phyloP scores from a whole-genome alignment of 2,797 vertebrate genomes.

The Muscicapa striata region DNA sequence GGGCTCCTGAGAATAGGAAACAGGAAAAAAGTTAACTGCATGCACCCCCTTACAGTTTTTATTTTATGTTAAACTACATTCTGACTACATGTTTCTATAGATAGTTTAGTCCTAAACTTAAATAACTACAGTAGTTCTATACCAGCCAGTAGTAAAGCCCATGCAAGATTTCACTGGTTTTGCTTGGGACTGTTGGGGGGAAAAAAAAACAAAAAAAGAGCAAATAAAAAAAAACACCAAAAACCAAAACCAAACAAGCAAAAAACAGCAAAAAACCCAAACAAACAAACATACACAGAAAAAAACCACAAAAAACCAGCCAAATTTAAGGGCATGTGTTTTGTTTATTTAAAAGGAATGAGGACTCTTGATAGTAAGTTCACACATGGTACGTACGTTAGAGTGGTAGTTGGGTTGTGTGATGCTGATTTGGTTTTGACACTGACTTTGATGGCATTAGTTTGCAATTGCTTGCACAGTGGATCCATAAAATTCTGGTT shows the following conservation, averaged over 20 bases:
- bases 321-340: not conserved
- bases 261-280: not conserved
- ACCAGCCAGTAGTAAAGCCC: not conserved
- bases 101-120: not conserved
- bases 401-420: not conserved
- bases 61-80: not conserved
- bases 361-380: not conserved
- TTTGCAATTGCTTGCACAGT: not conserved
- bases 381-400: not conserved
- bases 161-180: slow-evolving; percentile 28
- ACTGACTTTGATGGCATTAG: not conserved
- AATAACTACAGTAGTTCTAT: not conserved
- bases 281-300: not conserved
- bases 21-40: not conserved
- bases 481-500: not conserved
- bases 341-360: slow-evolving; percentile 57
- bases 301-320: not conserved
- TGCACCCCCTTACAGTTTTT: not conserved
- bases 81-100: not conserved
- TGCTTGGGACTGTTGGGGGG: not conserved
- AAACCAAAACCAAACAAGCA: not conserved
- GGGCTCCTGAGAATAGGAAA: not conserved
- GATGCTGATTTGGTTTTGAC: not conserved
- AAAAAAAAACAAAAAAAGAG: not conserved
- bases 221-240: too few relatives aligned